Base-by-base conservation (phyloP, 2,888 invertebrate species). In the Litoditis marina region DNA sequence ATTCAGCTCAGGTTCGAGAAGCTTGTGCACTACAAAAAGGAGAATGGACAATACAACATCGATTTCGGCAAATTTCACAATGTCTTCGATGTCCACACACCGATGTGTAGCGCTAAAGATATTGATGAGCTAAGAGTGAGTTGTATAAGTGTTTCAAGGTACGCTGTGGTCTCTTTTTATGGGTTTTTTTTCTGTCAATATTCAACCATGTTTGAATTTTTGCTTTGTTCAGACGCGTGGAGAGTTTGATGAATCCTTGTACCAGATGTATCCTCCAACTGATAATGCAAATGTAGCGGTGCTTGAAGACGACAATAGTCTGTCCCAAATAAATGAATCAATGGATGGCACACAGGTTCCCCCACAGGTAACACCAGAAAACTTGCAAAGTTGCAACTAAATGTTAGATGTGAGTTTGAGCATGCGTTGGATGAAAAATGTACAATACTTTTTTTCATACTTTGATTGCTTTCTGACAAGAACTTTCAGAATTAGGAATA, bases 31-130 rank as follows among this genome's bases (percentile, higher is more conserved):
- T 91, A 89, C 82, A 89, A 90, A 74, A 88, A 88, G 77, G 88
- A 89, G 36, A 81, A 83, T 60, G 83, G 83, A 6, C 79, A 82
- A 53, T 83, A 83, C 62, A 74, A 76, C 52, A 91, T 92, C 59
- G 92, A 94, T 84, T 94, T 93, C 84, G 91, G 90, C 16, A 88
- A 90, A 58, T 94, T 94, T 85, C 92, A 94, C 85, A 91, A 91
- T 83, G 93, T 93, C 0, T 90, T 91, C 81, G 92, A 92, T 84
- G 91, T 93, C 53, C 92, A 92, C 83, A 94, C 92, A 2, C 92
- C 93, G 0, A 85, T 92, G 7, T 92, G 92, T 84, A 92, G 92
- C 66, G 91, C 93, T 8, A 89, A 89, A 75, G 90, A 92, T 81
- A 87, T 92, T 59, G 89, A 89, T 87, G 83, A 82, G 22, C 53